Conservation (phyloP, 1,140 invertebrate genomes). For the Drosophila prosaltans region DNA sequence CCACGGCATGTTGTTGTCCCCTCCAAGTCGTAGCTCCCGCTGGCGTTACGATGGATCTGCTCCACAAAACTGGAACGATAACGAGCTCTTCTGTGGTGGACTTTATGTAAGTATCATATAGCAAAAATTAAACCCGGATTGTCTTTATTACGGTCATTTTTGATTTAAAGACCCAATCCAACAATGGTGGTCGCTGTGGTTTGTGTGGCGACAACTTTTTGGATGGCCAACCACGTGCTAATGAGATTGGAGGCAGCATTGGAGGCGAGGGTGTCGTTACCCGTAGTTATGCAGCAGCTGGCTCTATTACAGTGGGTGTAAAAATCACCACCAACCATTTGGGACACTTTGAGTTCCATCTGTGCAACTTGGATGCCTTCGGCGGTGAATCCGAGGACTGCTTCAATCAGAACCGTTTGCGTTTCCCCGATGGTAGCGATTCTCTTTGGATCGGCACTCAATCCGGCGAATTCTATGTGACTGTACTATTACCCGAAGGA, state of each 20-base stretch:
- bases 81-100: conserved; percentile 88
- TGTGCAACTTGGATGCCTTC: conserved; percentile 84
- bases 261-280: conserved; percentile 85
- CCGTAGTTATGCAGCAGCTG: conserved; percentile 75
- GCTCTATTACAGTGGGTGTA: conserved; percentile 77
- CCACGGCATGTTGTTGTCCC: conserved; percentile 89
- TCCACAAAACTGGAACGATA: conserved; percentile 87
- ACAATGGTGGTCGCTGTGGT: conserved; percentile 85
- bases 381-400: conserved; percentile 86
- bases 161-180: conserved; percentile 46
- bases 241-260: conserved; percentile 87
- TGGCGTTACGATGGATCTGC: conserved; percentile 86
- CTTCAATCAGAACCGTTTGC: conserved; percentile 84
- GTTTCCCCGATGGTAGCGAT: conserved; percentile 83
- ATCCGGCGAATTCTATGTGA: conserved; percentile 78
- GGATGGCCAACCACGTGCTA: conserved; percentile 84
- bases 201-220: conserved; percentile 85
- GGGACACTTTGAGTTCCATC: conserved; percentile 85
- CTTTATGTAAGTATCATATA: conserved; percentile 83
- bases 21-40: conserved; percentile 87
- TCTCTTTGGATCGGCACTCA: conserved; percentile 56
- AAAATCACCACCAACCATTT: conserved; percentile 85
- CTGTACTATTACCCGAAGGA: conserved; percentile 83
- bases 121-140: neutral
- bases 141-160: neutral